These are phyloP conservation scores for Centropristis striata DNA, from an alignment of 2,113 vertebrate species.

Conservation along the genomic window DNA sequence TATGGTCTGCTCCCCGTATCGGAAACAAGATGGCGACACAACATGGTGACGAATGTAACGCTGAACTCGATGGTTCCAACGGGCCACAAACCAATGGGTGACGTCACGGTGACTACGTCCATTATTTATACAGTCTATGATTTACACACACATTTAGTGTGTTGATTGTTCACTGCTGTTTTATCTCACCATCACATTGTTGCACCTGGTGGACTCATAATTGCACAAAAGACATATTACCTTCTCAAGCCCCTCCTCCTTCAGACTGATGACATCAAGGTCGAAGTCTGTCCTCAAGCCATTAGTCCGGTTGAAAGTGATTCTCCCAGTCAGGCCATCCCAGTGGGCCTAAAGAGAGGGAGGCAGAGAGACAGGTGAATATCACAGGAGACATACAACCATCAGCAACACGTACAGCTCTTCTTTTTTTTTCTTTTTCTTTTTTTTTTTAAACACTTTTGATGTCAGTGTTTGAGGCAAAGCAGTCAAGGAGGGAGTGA, in stretches of 20 bases:
- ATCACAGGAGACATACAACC: slow-evolving; percentile 62
- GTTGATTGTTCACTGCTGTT: neutral
- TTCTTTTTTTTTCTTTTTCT: no score
- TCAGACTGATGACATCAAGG: slow-evolving; percentile 98
- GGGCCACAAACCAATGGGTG: no score
- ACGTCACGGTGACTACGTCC: no score
- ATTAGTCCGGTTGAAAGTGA: slow-evolving; percentile 98
- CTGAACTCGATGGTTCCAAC: no score
- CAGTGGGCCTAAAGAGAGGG: slow-evolving; percentile 90
- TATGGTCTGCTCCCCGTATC: no score
- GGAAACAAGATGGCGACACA: no score
- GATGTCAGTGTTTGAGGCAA: slow-evolving; percentile 26
- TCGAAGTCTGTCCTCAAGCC: slow-evolving; percentile 98
- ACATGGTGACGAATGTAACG: no score
- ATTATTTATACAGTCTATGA: no score
- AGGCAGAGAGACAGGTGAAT: slow-evolving; percentile 52
- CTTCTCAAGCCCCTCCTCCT: slow-evolving; percentile 98
- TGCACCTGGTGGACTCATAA: neutral
- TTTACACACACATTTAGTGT: neutral
- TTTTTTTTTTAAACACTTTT: slow-evolving; percentile 6
- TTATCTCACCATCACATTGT: neutral
- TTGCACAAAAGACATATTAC: slow-evolving; percentile 59
- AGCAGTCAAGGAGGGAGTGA: slow-evolving; percentile 1
- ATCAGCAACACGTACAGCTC: slow-evolving; percentile 1
- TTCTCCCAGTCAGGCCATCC: slow-evolving; percentile 98